These are phyloP conservation scores for Dorcus hopei DNA, from an alignment of 2,888 invertebrate species.

Conservation along the genomic window DNA sequence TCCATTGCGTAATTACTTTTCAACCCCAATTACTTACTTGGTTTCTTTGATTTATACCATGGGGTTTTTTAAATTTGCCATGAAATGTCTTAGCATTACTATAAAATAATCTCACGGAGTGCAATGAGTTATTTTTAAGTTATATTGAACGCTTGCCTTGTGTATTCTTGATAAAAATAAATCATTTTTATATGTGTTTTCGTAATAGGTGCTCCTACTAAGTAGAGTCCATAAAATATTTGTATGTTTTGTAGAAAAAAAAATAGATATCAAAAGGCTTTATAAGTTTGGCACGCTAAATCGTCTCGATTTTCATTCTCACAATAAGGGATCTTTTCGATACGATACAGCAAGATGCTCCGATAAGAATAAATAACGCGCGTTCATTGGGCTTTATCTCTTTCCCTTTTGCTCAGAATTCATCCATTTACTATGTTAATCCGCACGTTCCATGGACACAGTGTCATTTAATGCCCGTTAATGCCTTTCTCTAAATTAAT, in stretches of 20 bases:
- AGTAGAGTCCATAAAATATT: not conserved
- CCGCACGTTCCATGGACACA: constrained; percentile 46
- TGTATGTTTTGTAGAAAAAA: constrained; percentile 6
- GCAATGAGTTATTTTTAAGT: too few species aligned
- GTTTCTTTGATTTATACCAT: too few species aligned
- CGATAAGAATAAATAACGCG: constrained; percentile 48
- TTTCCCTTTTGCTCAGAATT: constrained; percentile 42
- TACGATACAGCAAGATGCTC: constrained; percentile 42
- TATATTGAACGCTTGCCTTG: too few species aligned
- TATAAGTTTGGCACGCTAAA: constrained; percentile 35
- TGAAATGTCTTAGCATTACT: too few species aligned
- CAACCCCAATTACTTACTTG: too few species aligned
- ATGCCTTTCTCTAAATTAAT: constrained; percentile 42
- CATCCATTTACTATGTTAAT: constrained; percentile 49
- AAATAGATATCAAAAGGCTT: constrained; percentile 18
- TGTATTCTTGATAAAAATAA: too few species aligned
- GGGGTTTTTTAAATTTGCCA: too few species aligned
- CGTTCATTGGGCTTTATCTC: constrained; percentile 44
- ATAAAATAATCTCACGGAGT: too few species aligned
- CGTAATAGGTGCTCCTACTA: not conserved
- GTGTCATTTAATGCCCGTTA: constrained; percentile 45
- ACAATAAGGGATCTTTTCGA: constrained; percentile 39
- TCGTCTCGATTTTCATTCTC: constrained; percentile 40
- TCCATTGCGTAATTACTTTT: too few species aligned
- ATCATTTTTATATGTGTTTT: too few species aligned